A percentile compares a stretch with the other conserved stretches of the same genome.
These are phyloP conservation scores for Globodera rostochiensis DNA, from an alignment of 1,140 invertebrate genomes.

Conservation along the genomic window DNA sequence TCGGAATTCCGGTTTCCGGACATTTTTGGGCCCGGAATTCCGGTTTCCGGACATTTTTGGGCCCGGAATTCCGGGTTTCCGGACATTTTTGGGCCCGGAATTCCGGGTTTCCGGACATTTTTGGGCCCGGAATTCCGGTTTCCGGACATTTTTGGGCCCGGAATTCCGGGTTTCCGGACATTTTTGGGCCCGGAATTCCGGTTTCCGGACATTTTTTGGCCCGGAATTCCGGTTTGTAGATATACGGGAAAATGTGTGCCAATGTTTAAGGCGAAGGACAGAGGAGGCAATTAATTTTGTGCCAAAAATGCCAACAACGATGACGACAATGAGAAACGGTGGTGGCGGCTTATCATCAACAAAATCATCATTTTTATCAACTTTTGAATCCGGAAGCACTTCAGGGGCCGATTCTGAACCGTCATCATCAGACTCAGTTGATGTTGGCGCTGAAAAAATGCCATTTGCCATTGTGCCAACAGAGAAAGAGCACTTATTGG, in stretches of 20 bases:
- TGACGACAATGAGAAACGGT: background rate
- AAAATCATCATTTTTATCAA: no score
- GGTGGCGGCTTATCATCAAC: no score
- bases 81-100: background rate
- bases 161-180: no score
- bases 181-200: no score
- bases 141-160: background rate
- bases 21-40: background rate
- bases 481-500: no score
- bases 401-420: slow-evolving; percentile 16
- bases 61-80: no score
- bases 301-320: background rate
- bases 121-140: background rate
- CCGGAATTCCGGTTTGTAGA: background rate
- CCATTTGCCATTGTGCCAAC: no score
- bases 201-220: background rate
- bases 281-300: background rate
- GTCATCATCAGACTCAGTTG: background rate
- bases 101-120: background rate
- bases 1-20: no score
- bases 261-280: background rate
- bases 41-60: no score
- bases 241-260: background rate
- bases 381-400: background rate
- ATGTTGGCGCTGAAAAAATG: no score